Conservation (phyloP, 2,113 vertebrate species). For the Carollia perspicillata region DNA sequence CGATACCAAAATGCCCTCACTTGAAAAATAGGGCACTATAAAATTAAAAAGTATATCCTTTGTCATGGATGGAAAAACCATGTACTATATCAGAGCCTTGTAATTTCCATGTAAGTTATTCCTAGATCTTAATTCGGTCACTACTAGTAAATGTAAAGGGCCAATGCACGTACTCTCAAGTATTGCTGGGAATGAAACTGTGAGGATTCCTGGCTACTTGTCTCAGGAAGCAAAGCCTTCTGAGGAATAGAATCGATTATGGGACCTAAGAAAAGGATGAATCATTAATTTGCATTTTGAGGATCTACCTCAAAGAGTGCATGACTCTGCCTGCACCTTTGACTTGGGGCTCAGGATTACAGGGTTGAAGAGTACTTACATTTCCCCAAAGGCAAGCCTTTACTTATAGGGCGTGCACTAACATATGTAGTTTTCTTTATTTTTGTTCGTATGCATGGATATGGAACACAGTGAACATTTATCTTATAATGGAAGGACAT, state of each 20-base stretch:
- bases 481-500: neutral
- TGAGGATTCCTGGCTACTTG: neutral
- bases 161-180: neutral
- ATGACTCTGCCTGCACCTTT: neutral
- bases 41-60: neutral
- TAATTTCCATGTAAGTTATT: neutral
- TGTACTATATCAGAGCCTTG: neutral
- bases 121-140: neutral
- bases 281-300: neutral
- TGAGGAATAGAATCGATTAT: neutral
- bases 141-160: neutral
- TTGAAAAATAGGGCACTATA: neutral
- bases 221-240: neutral
- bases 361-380: neutral
- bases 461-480: neutral
- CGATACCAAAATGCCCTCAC: neutral
- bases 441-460: neutral
- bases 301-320: neutral
- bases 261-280: neutral
- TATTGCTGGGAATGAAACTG: neutral
- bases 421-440: neutral
- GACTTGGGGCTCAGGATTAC: no score
- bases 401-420: neutral
- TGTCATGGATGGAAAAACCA: neutral
- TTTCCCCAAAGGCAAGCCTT: neutral